Percentiles rank a stretch among this genome's conserved stretches.
Conservation (phyloP, 1,140 invertebrate species). For the Zaprionus ornatus region DNA sequence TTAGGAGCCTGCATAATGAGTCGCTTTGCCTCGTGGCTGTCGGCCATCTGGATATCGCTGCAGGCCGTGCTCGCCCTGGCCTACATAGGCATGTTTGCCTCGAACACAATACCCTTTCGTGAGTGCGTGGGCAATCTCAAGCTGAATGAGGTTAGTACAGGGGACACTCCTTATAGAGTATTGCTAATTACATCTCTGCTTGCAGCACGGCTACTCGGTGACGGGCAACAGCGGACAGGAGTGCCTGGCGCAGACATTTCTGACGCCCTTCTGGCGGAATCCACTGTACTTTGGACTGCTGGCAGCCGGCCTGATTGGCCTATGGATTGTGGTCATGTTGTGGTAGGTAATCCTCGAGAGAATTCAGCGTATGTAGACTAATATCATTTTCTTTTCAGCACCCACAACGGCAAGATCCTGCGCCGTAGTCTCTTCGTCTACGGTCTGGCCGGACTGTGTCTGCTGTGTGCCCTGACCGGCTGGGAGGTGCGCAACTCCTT, state of each 20-base stretch:
- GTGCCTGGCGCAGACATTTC: constrained; percentile 78
- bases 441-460: constrained; percentile 62
- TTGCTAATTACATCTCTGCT: background rate
- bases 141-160: constrained; percentile 55
- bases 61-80: constrained; percentile 79
- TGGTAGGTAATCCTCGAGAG: constrained; percentile 62
- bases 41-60: constrained; percentile 80
- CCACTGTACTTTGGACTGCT: constrained; percentile 78
- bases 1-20: constrained; percentile 81
- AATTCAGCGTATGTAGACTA: no score
- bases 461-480: constrained; percentile 72
- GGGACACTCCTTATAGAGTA: background rate
- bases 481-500: constrained; percentile 81
- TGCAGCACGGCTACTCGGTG: constrained; percentile 68
- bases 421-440: constrained; percentile 76
- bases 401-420: constrained; percentile 77
- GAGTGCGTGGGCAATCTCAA: constrained; percentile 75
- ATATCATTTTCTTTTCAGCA: constrained; percentile 47
- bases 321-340: constrained; percentile 83
- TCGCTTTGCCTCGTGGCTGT: constrained; percentile 81
- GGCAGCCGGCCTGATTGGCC: constrained; percentile 72
- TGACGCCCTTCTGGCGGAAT: constrained; percentile 81
- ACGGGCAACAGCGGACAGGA: constrained; percentile 71
- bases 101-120: constrained; percentile 73
- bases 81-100: constrained; percentile 80